Evolutionary conservation across 2,888 invertebrate species (phyloP).

Genomic region (Panorpa germanica): DNA sequence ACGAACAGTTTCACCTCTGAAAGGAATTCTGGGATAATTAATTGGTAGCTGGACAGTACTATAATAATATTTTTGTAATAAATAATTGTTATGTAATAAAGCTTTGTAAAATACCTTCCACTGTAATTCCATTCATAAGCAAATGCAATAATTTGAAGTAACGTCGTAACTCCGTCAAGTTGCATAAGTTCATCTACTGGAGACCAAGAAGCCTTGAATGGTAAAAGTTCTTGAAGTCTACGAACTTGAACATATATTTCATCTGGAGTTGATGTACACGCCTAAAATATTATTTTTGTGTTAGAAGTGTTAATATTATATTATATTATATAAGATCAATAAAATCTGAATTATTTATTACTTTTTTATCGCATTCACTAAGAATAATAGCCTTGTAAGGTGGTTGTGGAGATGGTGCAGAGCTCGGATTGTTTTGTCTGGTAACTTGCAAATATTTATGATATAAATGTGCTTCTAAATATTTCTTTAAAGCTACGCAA

Average conservation of each 20-base stretch:
- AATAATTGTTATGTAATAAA: too few species aligned
- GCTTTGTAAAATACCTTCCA: slow-evolving; percentile 41
- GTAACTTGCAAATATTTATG: slow-evolving; percentile 54
- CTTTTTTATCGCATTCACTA: background rate
- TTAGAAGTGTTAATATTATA: slow-evolving; percentile 6
- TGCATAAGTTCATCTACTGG: slow-evolving; percentile 77
- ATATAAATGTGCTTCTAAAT: slow-evolving; percentile 79
- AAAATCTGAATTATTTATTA: background rate
- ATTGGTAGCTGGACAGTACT: too few species aligned
- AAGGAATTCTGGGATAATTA: slow-evolving; percentile 18
- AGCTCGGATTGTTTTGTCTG: slow-evolving; percentile 30
- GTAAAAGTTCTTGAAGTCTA: slow-evolving; percentile 53
- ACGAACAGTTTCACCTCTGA: slow-evolving; percentile 59
- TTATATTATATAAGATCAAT: background rate
- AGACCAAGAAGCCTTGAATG: slow-evolving; percentile 63
- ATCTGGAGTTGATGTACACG: slow-evolving; percentile 50
- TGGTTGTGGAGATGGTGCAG: slow-evolving; percentile 21
- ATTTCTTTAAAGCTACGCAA: slow-evolving; percentile 72
- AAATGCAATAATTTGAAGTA: slow-evolving; percentile 73
- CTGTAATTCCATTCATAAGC: slow-evolving; percentile 86
- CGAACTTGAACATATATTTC: slow-evolving; percentile 77
- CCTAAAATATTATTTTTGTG: slow-evolving; percentile 20
- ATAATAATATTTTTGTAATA: slow-evolving; percentile 1
- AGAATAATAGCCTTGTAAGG: slow-evolving; percentile 25
- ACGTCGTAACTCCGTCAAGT: slow-evolving; percentile 61